A percentile compares a stretch with the other conserved stretches of the same genome.
phyloP scores from a whole-genome alignment of 2,888 invertebrate species.

The Germaria angustata region DNA sequence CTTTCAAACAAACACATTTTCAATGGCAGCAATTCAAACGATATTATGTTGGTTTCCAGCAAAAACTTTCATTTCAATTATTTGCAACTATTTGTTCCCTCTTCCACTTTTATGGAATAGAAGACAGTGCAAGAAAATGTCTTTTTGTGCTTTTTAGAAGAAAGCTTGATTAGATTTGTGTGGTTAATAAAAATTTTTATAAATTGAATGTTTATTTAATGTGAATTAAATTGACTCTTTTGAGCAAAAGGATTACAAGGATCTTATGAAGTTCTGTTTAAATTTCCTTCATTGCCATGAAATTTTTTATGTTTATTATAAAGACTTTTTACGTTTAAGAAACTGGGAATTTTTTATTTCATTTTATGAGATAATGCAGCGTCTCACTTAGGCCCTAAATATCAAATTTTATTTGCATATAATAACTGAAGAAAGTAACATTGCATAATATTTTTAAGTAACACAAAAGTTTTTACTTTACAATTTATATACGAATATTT shows the following conservation, averaged over 20 bases:
- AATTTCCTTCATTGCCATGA: neutral
- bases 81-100: constrained; percentile 24
- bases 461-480: too few relatives aligned
- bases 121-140: constrained; percentile 5
- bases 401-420: too few relatives aligned
- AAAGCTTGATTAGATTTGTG: constrained; percentile 43
- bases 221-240: neutral
- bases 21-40: constrained; percentile 17
- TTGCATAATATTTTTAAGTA: too few relatives aligned
- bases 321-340: neutral
- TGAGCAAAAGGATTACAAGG: constrained; percentile 9
- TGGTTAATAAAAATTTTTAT: constrained; percentile 32
- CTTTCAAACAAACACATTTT: constrained; percentile 27
- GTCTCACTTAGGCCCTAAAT: too few relatives aligned
- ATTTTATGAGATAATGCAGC: too few relatives aligned
- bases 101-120: neutral
- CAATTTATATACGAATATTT: too few relatives aligned
- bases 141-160: constrained; percentile 2
- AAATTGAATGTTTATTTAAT: constrained; percentile 46
- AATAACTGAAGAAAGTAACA: too few relatives aligned
- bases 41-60: constrained; percentile 5
- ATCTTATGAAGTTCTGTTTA: constrained; percentile 1
- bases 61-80: constrained; percentile 50
- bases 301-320: neutral
- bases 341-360: neutral